A percentile compares a stretch with the other conserved stretches of the same genome.
Conservation (phyloP, 2,113 vertebrate species). For the Sinocyclocheilus rhinocerous region DNA sequence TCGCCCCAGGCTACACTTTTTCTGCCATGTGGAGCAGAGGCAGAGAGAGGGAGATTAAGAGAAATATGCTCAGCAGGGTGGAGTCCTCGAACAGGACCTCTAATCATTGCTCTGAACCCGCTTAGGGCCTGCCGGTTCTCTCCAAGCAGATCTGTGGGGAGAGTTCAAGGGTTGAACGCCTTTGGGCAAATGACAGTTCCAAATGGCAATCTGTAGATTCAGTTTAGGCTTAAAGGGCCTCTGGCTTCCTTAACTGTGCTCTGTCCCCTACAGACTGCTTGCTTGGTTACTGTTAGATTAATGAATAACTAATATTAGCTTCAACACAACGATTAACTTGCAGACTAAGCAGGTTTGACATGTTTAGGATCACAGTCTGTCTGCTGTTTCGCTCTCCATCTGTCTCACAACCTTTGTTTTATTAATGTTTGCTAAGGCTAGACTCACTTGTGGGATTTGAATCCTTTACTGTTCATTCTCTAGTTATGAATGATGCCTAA, state of each 20-base stretch:
- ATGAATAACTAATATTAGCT: neutral
- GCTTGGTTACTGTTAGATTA: slow-evolving; percentile 21
- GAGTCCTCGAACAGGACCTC: slow-evolving; percentile 2
- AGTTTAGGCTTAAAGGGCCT: neutral
- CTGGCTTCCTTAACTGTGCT: slow-evolving; percentile 10
- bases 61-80: slow-evolving; percentile 22
- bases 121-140: slow-evolving; percentile 12
- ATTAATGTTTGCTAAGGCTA: neutral
- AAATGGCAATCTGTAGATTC: slow-evolving; percentile 20
- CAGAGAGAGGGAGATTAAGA: slow-evolving; percentile 22
- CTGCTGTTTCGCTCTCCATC: too few species aligned
- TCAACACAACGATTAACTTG: neutral
- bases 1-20: slow-evolving; percentile 39
- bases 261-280: neutral
- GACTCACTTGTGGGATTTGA: neutral
- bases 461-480: neutral
- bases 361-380: neutral
- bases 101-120: slow-evolving; percentile 28
- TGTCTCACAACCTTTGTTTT: neutral
- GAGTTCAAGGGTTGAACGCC: slow-evolving; percentile 42
- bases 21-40: slow-evolving; percentile 37
- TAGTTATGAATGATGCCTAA: neutral
- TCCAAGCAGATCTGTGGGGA: slow-evolving; percentile 17
- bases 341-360: neutral
- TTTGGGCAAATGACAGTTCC: slow-evolving; percentile 5